Percentiles rank a stretch among this genome's conserved stretches.
phyloP scores from a whole-genome alignment of 2,113 vertebrate genomes.

The Hassar affinis region DNA sequence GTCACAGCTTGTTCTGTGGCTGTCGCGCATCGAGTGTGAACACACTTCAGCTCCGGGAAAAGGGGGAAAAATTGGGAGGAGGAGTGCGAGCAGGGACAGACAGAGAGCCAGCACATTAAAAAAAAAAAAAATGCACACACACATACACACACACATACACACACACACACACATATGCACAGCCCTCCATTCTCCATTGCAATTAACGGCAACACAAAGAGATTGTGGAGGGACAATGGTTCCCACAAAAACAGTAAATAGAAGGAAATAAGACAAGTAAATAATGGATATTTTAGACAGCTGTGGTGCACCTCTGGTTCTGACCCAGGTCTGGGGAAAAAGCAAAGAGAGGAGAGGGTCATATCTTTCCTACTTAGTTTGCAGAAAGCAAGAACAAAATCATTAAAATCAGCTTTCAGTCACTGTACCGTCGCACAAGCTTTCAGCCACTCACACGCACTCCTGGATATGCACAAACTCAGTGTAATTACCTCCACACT shows the following conservation, averaged over 20 bases:
- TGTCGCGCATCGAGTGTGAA: constrained; percentile 46
- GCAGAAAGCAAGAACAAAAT: constrained; percentile 87
- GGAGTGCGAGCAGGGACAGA: not conserved
- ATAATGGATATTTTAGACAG: constrained; percentile 83
- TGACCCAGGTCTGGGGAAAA: constrained; percentile 53
- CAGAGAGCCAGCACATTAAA: constrained; percentile 26
- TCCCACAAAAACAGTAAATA: constrained; percentile 70
- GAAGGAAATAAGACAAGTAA: constrained; percentile 71
- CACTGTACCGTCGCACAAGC: constrained; percentile 82
- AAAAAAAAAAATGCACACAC: not conserved
- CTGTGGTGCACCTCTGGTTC: constrained; percentile 75
- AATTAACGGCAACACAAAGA: constrained; percentile 52
- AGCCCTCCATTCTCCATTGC: constrained; percentile 32
- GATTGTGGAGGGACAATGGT: constrained; percentile 65
- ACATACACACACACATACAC: not conserved
- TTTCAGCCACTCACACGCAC: constrained; percentile 84
- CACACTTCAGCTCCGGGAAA: constrained; percentile 50
- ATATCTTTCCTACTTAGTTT: constrained; percentile 83
- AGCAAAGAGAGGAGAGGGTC: constrained; percentile 67
- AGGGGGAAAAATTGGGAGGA: constrained; percentile 1
- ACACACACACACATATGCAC: not conserved
- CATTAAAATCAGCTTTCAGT: constrained; percentile 89
- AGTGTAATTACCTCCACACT: constrained; percentile 91
- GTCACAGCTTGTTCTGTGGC: constrained; percentile 53
- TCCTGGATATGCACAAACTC: constrained; percentile 89